Base-by-base conservation (phyloP, 2,888 invertebrate genomes). In the Cetonia aurata region DNA sequence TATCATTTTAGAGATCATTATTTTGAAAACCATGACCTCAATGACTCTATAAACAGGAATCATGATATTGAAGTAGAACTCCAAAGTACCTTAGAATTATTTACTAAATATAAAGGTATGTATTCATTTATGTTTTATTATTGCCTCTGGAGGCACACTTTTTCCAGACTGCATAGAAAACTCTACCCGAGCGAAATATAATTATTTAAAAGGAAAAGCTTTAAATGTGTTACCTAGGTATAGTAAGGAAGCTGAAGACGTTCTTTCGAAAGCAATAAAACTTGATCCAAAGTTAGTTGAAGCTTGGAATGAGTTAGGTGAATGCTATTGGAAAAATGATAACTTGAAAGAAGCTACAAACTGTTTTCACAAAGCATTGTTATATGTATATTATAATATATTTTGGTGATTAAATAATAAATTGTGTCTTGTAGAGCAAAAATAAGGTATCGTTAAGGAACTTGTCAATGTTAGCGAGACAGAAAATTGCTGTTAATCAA, bases 291-390 rank as follows among this genome's bases (percentile, higher is more conserved):
- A 90, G 76, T 84, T 93, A 67, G 89, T 93, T 0, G 92, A 92
- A 67, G 95, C 95, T 0, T 96, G 96, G 96, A 95, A 95, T 80
- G 93, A 95, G 81, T 86, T 96, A 0, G 96, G 96, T 0, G 95
- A 95, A 83, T 93, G 93, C 80, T 94, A 93, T 81, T 95, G 94
- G 92, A 96, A 96, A 84, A 93, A 93, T 79, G 89, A 92, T 80
- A 93, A 96, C 80, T 86, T 94, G 6, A 87, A 89, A 74, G 92
- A 93, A 78, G 94, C 96, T 0, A 92, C 91, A 79, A 93, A 92
- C 77, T 95, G 95, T 83, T 96, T 96, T 83, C 89, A 91, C 78
- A 92, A 93, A 59, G 95, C 93, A 70, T 83, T 93, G 71, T 89
- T 89, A 80, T 89, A 92, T 84, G 93, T 92, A 83, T 83, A 86